A percentile compares a stretch with the other conserved stretches of the same genome.
Conservation (phyloP, 2,888 invertebrate genomes). For the Melanargia galathea region DNA sequence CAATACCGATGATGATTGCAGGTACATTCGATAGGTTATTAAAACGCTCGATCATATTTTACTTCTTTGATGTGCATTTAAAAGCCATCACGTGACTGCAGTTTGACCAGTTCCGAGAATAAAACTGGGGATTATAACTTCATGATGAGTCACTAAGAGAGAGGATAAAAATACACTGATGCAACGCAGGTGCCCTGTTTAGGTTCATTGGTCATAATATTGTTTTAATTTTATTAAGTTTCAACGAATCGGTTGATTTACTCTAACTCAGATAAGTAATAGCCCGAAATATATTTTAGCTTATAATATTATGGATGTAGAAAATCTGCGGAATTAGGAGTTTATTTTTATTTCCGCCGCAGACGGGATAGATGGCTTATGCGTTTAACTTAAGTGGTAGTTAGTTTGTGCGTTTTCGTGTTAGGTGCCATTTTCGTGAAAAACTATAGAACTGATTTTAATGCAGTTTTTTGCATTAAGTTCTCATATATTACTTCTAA, state of each 20-base stretch:
- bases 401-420: too few species aligned
- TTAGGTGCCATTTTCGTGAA: too few species aligned
- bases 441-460: too few species aligned
- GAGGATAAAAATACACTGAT: slow-evolving; percentile 28
- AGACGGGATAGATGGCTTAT: too few species aligned
- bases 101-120: slow-evolving; percentile 29
- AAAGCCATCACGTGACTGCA: slow-evolving; percentile 1
- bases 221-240: background rate
- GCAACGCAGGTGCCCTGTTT: slow-evolving; percentile 15
- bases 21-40: too few species aligned
- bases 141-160: slow-evolving; percentile 33
- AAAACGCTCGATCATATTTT: background rate
- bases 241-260: background rate
- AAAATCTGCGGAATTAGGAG: too few species aligned
- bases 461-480: too few species aligned
- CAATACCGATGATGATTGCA: too few species aligned
- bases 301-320: too few species aligned
- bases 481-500: too few species aligned
- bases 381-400: too few species aligned
- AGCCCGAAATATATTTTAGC: background rate
- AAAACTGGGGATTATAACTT: slow-evolving; percentile 27
- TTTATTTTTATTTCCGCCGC: too few species aligned
- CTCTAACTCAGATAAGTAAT: background rate
- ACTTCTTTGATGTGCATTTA: background rate
- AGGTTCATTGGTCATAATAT: background rate